A percentile compares a stretch with the other conserved stretches of the same genome.
Evolutionary conservation across 2,888 invertebrate genomes (phyloP).

Genomic region (Drosophila silvestris): DNA sequence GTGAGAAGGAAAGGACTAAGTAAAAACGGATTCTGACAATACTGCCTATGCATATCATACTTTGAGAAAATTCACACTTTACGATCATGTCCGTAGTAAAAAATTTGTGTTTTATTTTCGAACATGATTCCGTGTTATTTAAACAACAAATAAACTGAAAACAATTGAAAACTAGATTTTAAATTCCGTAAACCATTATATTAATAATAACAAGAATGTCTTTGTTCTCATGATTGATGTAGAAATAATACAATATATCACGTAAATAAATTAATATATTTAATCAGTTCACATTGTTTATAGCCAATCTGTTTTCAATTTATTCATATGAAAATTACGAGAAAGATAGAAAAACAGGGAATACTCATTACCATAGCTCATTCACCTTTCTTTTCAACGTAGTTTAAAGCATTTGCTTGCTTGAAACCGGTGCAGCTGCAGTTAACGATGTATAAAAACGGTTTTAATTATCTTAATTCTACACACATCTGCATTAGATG

Average conservation of each 20-base stretch:
- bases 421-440: slow-evolving; percentile 7
- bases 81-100: background rate
- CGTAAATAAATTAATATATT: background rate
- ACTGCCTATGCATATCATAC: background rate
- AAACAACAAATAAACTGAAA: background rate
- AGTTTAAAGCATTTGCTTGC: background rate
- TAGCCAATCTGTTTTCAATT: slow-evolving; percentile 10
- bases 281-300: background rate
- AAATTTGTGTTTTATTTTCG: background rate
- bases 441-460: slow-evolving; percentile 5
- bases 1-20: too few species aligned
- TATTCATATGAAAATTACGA: background rate
- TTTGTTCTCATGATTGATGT: slow-evolving; percentile 12
- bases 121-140: background rate
- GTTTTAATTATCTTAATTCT: slow-evolving; percentile 6
- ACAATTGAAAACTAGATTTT: slow-evolving; percentile 2
- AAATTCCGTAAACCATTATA: slow-evolving; percentile 4
- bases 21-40: background rate
- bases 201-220: background rate
- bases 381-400: background rate
- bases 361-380: background rate
- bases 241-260: background rate
- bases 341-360: background rate
- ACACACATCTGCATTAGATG: slow-evolving; percentile 5
- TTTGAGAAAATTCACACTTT: background rate